Base-by-base conservation (phyloP, 2,888 invertebrate genomes). In the Sepioteuthis lessoniana region DNA sequence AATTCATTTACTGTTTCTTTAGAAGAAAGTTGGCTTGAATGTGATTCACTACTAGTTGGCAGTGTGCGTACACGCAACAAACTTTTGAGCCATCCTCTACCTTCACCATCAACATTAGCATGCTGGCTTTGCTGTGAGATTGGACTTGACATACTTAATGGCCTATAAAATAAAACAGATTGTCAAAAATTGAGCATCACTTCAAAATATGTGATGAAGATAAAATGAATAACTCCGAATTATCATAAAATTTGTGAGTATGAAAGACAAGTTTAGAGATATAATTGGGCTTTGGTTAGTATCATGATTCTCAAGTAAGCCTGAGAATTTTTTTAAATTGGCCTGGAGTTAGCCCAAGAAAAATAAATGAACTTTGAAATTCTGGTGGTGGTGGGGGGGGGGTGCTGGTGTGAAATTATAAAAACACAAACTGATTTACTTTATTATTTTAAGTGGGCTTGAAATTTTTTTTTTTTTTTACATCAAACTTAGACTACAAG, bases 1-100 rank as follows among this genome's bases (percentile, higher is more conserved):
- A 99, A 98, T 95, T 99, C 99, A 97, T 99, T 99, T 96, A 99
- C 98, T 94, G 98, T 98, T 97, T 99, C 99, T 97, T 99, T 99
- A 97, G 99, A 99, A 96, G 99, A 99, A 93, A 99, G 98, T 98
- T 99, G 98, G 95, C 99, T 98, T 96, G 99, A 99, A 97, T 99
- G 99, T 7, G 99, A 98, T 97, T 99, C 99, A 97, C 99, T 99
- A 3, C 99, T 99, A 13, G 99, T 99, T 97, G 99, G 99, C 97
- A 99, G 98, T 97, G 98, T 98, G 95, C 99, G 98, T 91, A 99
- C 99, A 94, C 96, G 95, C 96, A 99, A 97, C 95, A 99, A 97
- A 97, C 99, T 99, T 95, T 98, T 98, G 94, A 99, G 97, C 98
- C 99, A 99, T 96, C 98, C 95, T 90, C 95, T 95, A 93, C 95